These are phyloP conservation scores for Bryconaethiops microstoma DNA, from an alignment of 2,797 vertebrate genomes.

Conservation along the genomic window DNA sequence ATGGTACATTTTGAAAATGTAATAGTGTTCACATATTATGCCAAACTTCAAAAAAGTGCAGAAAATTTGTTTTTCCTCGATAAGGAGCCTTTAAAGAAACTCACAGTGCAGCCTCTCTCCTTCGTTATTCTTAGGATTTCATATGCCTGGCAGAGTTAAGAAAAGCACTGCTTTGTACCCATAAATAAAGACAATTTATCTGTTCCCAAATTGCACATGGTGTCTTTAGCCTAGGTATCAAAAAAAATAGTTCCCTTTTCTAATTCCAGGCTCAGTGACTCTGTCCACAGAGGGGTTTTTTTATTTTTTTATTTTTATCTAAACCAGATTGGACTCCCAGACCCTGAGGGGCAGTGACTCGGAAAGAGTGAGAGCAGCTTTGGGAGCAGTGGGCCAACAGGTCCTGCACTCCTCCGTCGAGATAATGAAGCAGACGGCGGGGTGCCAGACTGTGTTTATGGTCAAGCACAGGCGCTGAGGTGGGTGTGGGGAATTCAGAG, in stretches of 20 bases:
- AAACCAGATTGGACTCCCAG: neutral
- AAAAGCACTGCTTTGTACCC: neutral
- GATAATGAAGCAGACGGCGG: constrained; percentile 72
- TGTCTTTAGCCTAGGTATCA: neutral
- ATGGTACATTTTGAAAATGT: neutral
- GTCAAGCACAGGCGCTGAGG: constrained; percentile 56
- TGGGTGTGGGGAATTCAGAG: constrained; percentile 57
- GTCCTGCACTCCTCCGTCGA: constrained; percentile 42
- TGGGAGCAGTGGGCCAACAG: constrained; percentile 34
- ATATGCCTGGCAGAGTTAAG: neutral
- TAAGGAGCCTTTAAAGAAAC: neutral
- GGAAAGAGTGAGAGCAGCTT: constrained; percentile 24
- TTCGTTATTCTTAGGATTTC: neutral
- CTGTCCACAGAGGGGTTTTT: neutral
- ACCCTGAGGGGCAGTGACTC: constrained; percentile 12
- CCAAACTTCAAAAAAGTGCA: neutral
- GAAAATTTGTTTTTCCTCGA: neutral
- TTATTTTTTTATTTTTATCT: constrained; percentile 4
- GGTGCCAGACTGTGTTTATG: constrained; percentile 69
- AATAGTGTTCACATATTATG: neutral
- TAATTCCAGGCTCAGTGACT: constrained; percentile 6
- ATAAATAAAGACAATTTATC: neutral
- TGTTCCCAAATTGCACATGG: neutral
- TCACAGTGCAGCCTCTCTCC: neutral
- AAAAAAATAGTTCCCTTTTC: neutral